Conservation (phyloP, 2,113 vertebrate species). For the Hylia prasina region DNA sequence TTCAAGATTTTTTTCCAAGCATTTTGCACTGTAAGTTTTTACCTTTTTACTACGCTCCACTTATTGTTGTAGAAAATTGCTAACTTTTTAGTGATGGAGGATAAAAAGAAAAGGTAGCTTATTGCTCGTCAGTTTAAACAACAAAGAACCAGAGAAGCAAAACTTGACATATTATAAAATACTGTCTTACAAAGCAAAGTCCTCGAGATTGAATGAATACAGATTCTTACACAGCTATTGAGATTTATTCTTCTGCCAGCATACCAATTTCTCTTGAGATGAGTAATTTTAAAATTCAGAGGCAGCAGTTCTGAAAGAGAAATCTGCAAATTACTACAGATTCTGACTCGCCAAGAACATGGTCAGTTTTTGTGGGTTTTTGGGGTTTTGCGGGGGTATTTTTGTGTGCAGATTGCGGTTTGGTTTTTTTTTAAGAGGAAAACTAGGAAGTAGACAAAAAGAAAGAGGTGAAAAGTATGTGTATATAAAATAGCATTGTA, state of each 20-base stretch:
- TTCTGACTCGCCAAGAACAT: neutral
- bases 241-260: neutral
- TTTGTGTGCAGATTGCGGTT: neutral
- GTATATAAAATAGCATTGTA: neutral
- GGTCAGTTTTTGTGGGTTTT: neutral
- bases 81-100: conserved; percentile 18
- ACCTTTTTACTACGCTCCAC: conserved; percentile 30
- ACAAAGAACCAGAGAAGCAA: neutral
- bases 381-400: rapidly evolving
- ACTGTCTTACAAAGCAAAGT: neutral
- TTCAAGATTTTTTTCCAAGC: conserved; percentile 67
- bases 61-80: conserved; percentile 47
- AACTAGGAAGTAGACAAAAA: neutral
- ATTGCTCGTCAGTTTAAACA: neutral
- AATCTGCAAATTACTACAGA: neutral
- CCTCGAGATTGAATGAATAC: neutral
- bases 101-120: neutral
- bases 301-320: neutral
- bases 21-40: conserved; percentile 62
- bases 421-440: neutral
- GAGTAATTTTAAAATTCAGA: conserved; percentile 7
- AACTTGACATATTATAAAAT: neutral
- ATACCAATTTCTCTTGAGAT: neutral
- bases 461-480: neutral
- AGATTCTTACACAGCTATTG: neutral